phyloP scores from a whole-genome alignment of 2,113 vertebrate species.

The Sorex fumeus region DNA sequence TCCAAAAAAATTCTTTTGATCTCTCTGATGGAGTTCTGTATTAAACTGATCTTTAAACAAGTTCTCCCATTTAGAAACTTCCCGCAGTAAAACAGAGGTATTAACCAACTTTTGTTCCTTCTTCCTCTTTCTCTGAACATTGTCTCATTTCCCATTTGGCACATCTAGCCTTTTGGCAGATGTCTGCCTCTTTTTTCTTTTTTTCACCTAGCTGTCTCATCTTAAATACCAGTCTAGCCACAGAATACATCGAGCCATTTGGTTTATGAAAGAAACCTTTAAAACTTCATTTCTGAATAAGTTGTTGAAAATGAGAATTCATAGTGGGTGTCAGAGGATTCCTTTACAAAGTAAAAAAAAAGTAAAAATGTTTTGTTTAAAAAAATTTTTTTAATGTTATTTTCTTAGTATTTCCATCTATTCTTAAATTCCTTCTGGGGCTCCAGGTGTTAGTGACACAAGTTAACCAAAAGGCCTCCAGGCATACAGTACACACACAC shows the following conservation, averaged over 20 bases:
- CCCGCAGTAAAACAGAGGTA: conserved; percentile 42
- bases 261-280: conserved; percentile 53
- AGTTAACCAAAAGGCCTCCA: not conserved
- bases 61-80: conserved; percentile 39
- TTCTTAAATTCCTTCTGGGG: conserved; percentile 15
- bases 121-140: conserved; percentile 15
- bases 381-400: conserved; percentile 39
- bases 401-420: conserved; percentile 53
- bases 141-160: conserved; percentile 77
- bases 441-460: conserved; percentile 47
- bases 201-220: conserved; percentile 65
- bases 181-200: conserved; percentile 57
- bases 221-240: conserved; percentile 59
- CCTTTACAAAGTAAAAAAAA: conserved; percentile 17
- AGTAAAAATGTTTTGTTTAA: conserved; percentile 46
- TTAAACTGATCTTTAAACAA: conserved; percentile 49
- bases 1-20: conserved; percentile 1
- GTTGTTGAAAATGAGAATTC: conserved; percentile 41
- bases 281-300: conserved; percentile 54
- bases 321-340: not conserved
- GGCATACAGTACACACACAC: not conserved
- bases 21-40: conserved; percentile 1
- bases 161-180: conserved; percentile 72
- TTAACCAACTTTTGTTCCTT: conserved; percentile 38
- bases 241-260: conserved; percentile 54